A percentile compares a stretch with the other conserved stretches of the same genome.
phyloP scores from a whole-genome alignment of 2,797 vertebrate species.

The Peromyscus melanophrys region DNA sequence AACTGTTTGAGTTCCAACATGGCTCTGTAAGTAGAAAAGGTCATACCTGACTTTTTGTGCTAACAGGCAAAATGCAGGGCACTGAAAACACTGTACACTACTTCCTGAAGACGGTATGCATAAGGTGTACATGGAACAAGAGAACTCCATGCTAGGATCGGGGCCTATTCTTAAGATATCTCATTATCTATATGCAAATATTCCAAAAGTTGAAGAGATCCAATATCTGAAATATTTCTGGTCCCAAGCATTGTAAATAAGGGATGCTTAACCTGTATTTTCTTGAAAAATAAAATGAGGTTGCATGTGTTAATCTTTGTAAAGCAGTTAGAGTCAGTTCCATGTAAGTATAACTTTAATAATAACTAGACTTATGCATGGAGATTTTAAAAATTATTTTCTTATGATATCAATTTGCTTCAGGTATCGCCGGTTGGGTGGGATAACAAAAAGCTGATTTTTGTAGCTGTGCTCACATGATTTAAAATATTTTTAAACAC shows the following conservation, averaged over 20 bases:
- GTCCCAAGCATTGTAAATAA: not conserved
- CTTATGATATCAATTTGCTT: slow-evolving; percentile 49
- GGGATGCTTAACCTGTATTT: not conserved
- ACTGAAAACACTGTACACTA: not conserved
- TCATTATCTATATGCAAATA: not conserved
- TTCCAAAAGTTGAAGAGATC: not conserved
- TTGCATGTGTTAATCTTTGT: not conserved
- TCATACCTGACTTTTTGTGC: not conserved
- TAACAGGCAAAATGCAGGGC: not conserved
- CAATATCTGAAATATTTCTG: not conserved
- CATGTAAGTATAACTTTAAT: not conserved
- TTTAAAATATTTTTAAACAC: slow-evolving; percentile 64
- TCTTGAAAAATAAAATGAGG: not conserved
- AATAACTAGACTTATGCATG: not conserved
- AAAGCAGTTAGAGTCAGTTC: not conserved
- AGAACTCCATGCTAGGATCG: not conserved
- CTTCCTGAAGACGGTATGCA: not conserved
- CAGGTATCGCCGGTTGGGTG: not conserved
- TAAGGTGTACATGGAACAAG: not conserved
- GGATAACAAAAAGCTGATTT: slow-evolving; percentile 67
- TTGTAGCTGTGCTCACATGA: slow-evolving; percentile 5
- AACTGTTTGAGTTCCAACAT: not conserved
- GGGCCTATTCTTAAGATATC: not conserved
- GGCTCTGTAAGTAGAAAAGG: not conserved
- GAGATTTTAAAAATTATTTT: not conserved